Evolutionary conservation across 1,140 invertebrate species (phyloP).

Genomic region (Cryptotermes secundus): DNA sequence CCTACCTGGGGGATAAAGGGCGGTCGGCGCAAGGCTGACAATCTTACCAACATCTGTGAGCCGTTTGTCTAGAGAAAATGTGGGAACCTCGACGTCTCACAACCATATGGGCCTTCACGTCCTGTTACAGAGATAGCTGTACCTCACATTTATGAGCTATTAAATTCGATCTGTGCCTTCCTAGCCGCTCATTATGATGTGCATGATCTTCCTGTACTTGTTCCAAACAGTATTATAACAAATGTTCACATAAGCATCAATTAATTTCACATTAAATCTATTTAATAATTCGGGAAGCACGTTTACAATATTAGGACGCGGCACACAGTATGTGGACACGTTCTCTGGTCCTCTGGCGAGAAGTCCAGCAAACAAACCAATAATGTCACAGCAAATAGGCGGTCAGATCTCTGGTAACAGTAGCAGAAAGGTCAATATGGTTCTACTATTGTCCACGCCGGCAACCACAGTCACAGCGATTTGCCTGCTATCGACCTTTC

Average conservation of each 20-base stretch:
- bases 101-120: too few species aligned
- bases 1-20: too few species aligned
- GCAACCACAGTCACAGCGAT: not conserved
- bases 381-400: constrained; percentile 9
- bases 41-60: too few species aligned
- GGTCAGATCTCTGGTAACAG: constrained; percentile 13
- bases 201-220: not conserved
- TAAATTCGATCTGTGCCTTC: too few species aligned
- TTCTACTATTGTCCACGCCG: not conserved
- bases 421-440: constrained; percentile 5
- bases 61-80: too few species aligned
- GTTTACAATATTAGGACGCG: not conserved
- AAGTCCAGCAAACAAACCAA: constrained; percentile 9
- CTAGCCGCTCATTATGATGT: too few species aligned
- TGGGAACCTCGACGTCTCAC: too few species aligned
- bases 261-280: not conserved
- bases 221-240: not conserved
- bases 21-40: too few species aligned
- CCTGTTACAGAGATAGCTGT: too few species aligned
- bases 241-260: not conserved
- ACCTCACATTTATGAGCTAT: too few species aligned
- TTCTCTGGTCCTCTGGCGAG: not conserved
- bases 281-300: not conserved
- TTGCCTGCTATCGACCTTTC: not conserved
- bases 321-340: not conserved